These are phyloP conservation scores for Anthopleura xanthogrammica DNA, from an alignment of 92 coral and sea anemone genomes.

Conservation along the genomic window DNA sequence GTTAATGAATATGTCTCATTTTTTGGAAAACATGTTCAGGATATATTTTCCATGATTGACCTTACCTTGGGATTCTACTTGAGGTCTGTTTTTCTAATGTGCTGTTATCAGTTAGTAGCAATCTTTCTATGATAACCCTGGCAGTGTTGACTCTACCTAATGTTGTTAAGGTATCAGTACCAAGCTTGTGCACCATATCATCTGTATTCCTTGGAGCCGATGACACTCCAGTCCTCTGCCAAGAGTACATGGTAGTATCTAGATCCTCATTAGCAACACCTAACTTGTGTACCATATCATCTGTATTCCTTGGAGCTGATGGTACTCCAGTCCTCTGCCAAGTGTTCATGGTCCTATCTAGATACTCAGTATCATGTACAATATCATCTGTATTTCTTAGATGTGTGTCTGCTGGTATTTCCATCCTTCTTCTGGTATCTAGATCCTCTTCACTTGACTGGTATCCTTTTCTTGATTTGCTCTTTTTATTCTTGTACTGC, in stretches of 20 bases:
- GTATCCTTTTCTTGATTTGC: background rate
- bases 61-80: slow-evolving; percentile 47
- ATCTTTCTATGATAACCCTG: slow-evolving; percentile 67
- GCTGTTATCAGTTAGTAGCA: slow-evolving; percentile 21
- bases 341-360: background rate
- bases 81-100: slow-evolving; percentile 6
- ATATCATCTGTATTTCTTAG: too few species aligned
- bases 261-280: slow-evolving; percentile 57
- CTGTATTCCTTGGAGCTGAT: background rate
- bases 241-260: too few species aligned
- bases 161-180: slow-evolving; percentile 83
- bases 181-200: slow-evolving; percentile 67
- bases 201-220: too few species aligned
- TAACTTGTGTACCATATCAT: slow-evolving; percentile 47
- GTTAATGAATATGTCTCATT: too few species aligned
- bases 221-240: too few species aligned
- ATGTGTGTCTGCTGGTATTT: too few species aligned
- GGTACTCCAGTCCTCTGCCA: background rate
- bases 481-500: background rate
- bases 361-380: too few species aligned
- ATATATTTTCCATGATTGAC: background rate
- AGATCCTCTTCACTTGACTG: background rate
- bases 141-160: slow-evolving; percentile 92
- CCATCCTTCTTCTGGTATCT: background rate
- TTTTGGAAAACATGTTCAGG: too few species aligned